Evolutionary conservation across 2,888 invertebrate genomes (phyloP), one percentile per base, ranked within the genome.

Genomic region (Parapristionchus giblindavisi): DNA sequence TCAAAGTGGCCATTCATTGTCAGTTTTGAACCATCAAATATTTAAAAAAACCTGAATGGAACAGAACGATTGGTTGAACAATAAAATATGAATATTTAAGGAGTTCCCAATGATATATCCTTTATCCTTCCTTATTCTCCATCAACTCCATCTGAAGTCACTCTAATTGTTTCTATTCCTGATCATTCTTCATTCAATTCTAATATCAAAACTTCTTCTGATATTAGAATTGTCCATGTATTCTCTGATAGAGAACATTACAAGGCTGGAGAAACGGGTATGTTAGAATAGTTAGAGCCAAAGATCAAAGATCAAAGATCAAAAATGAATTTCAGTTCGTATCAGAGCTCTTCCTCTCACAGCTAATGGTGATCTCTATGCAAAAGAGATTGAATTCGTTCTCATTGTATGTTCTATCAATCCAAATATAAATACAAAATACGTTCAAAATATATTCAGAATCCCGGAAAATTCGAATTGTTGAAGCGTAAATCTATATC

Each of bases 211-310:
- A 81, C 84, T 24, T 75, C 79, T 4, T 80, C 84, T 0, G 82
- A 85, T 77, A 21, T 85, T 6, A 76, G 77, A 34, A 76, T 77
- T n/a, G 77, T 85, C 43, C 81, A 83, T 66, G 75, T 86, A n/a
- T 82, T 83, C 71, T 84, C 83, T 2, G 83, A 84, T 68, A 85
- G 85, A 76, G 73, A 76, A 21, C 77, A 84, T 71, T 86, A 86
- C 77, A 78, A 80, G 63, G 79, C 81, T 24, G 80, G 79, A 1
- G 85, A 86, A 75, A 80, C 52, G 8, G 81, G 85, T 85, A 17
- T 34, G 71, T 43, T 14, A 43, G 17, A 43, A 43, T 14, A 43
- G 32, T 4, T 24, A n/a, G 8, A 24, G 3, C 21, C 21, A 52
- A 24, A 60, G 21, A 29, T 8, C 17, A 11, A 14, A 24, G 4